Conservation (phyloP, 2,888 invertebrate genomes). For the Anoncus sp. region DNA sequence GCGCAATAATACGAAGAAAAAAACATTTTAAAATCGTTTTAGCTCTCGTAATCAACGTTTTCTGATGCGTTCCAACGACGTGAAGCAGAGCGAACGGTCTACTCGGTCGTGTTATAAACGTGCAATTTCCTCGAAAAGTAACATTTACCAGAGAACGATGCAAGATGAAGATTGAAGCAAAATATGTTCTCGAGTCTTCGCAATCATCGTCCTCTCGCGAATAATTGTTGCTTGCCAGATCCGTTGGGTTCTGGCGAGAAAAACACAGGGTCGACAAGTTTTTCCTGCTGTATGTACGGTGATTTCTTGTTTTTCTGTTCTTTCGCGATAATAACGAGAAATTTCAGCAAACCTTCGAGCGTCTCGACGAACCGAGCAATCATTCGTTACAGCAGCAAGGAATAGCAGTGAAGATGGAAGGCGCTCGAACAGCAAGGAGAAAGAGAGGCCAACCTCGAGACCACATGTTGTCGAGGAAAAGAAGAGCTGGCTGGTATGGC, state of each 20-base stretch:
- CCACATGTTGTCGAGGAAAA: constrained; percentile 76
- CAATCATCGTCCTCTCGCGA: constrained; percentile 43
- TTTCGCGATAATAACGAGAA: constrained; percentile 59
- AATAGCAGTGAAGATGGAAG: constrained; percentile 44
- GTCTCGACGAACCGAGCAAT: constrained; percentile 67
- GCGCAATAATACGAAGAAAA: too few species aligned
- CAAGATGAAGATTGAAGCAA: constrained; percentile 28
- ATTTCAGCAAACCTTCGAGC: constrained; percentile 53
- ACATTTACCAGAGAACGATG: not conserved
- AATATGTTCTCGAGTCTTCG: constrained; percentile 20
- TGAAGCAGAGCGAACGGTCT: constrained; percentile 4
- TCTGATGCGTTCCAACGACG: constrained; percentile 16
- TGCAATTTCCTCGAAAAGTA: constrained; percentile 27
- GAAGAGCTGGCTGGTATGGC: constrained; percentile 57
- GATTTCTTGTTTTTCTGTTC: constrained; percentile 14
- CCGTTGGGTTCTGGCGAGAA: constrained; percentile 13
- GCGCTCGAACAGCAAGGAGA: constrained; percentile 23
- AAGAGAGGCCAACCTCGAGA: constrained; percentile 60
- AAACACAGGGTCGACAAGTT: constrained; percentile 39
- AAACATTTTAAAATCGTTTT: constrained; percentile 6
- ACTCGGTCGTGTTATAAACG: constrained; percentile 2
- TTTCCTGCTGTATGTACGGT: constrained; percentile 34
- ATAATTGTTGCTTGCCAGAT: constrained; percentile 28
- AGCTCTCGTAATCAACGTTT: constrained; percentile 23
- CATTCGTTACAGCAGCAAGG: constrained; percentile 62